Conservation (phyloP, 2,113 vertebrate species). For the Mugil cephalus region DNA sequence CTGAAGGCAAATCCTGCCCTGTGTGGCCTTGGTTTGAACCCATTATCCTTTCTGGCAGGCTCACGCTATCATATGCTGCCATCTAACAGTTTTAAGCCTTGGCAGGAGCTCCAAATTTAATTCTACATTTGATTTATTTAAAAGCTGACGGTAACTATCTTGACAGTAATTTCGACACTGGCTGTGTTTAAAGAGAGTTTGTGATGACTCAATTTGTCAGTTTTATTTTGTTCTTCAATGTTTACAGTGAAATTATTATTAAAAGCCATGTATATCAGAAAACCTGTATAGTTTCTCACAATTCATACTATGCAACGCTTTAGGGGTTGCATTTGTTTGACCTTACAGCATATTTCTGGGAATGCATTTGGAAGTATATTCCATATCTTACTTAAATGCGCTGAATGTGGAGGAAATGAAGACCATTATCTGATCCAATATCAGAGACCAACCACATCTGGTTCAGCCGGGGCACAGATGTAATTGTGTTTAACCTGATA, state of each 20-base stretch:
- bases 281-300: neutral
- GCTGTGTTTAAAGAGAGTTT: neutral
- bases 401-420: conserved; percentile 34
- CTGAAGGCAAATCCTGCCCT: conserved; percentile 8
- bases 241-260: too few relatives aligned
- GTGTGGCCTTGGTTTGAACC: conserved; percentile 21
- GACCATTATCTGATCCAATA: conserved; percentile 36
- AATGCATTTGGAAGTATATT: conserved; percentile 1
- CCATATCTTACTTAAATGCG: conserved; percentile 13
- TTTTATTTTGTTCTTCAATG: too few relatives aligned
- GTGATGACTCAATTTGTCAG: neutral
- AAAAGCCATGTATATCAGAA: neutral
- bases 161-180: conserved; percentile 4
- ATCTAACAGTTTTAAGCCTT: conserved; percentile 25
- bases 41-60: conserved; percentile 28
- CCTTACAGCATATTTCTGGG: conserved; percentile 12
- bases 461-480: conserved; percentile 15
- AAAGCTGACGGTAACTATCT: neutral
- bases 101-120: conserved; percentile 24
- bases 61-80: conserved; percentile 33
- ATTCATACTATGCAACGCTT: neutral
- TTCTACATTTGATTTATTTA: conserved; percentile 30
- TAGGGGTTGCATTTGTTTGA: conserved; percentile 10
- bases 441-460: conserved; percentile 4
- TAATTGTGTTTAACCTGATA: conserved; percentile 19